phyloP scores from a whole-genome alignment of 2,797 vertebrate species.

The Parauchenoglanis punctatus region DNA sequence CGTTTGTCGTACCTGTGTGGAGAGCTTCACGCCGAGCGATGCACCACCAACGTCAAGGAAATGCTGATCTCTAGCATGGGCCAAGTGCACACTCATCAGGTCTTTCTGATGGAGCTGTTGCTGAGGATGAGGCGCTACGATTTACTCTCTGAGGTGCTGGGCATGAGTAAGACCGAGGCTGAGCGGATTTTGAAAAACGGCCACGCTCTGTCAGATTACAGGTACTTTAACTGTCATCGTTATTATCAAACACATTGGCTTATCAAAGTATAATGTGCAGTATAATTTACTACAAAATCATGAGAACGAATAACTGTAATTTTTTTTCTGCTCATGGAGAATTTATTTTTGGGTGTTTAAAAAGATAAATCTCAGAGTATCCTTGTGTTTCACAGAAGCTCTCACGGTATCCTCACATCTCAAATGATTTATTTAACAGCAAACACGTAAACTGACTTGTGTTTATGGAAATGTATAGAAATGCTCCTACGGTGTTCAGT shows the following conservation, averaged over 20 bases:
- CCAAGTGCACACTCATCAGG: slow-evolving; percentile 48
- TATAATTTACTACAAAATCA: background rate
- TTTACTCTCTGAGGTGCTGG: slow-evolving; percentile 76
- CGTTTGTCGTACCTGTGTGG: slow-evolving; percentile 80
- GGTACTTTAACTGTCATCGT: slow-evolving; percentile 67
- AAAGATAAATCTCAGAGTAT: background rate
- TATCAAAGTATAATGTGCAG: background rate
- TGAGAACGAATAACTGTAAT: background rate
- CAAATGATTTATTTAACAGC: background rate
- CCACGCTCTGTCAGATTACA: slow-evolving; percentile 79
- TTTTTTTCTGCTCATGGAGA: background rate
- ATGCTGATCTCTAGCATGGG: slow-evolving; percentile 70
- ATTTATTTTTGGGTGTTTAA: background rate
- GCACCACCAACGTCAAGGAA: slow-evolving; percentile 63
- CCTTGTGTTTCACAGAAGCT: background rate
- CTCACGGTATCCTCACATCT: background rate
- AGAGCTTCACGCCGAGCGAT: slow-evolving; percentile 64
- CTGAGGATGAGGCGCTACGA: slow-evolving; percentile 82
- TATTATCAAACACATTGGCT: background rate
- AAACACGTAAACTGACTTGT: background rate
- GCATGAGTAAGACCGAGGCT: slow-evolving; percentile 67
- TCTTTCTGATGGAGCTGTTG: slow-evolving; percentile 78
- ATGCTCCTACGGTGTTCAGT: background rate
- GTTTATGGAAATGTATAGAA: background rate
- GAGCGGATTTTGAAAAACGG: slow-evolving; percentile 68